Percentiles rank a stretch among this genome's conserved stretches.
These are phyloP conservation scores for Alitta virens DNA, from an alignment of 2,888 invertebrate species.

Conservation along the genomic window DNA sequence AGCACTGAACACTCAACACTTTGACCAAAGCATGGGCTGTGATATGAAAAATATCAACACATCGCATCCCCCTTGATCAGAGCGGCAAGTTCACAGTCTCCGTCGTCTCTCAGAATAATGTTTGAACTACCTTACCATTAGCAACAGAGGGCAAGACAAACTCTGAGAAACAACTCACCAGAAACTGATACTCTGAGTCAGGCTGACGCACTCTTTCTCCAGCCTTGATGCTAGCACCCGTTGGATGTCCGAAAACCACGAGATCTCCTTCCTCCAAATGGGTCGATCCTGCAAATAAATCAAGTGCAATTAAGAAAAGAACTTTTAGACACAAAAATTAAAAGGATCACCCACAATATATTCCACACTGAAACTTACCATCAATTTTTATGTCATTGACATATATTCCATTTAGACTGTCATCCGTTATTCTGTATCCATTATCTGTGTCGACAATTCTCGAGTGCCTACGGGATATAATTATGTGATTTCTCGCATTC, in stretches of 20 bases:
- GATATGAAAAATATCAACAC: slow-evolving; percentile 3
- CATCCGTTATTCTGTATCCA: background rate
- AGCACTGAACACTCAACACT: no score
- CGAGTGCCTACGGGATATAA: slow-evolving; percentile 4
- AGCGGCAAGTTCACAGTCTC: background rate
- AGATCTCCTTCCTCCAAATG: slow-evolving; percentile 6
- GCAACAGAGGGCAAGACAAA: no score
- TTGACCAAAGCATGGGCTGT: slow-evolving; percentile 18
- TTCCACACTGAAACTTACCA: slow-evolving; percentile 3
- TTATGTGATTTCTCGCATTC: background rate
- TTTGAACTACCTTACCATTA: no score
- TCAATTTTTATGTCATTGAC: slow-evolving; percentile 10
- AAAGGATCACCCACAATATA: no score
- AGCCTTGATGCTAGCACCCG: background rate
- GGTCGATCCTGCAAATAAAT: background rate
- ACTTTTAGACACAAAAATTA: no score
- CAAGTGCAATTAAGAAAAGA: no score
- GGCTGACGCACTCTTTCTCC: slow-evolving; percentile 8
- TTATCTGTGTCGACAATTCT: background rate
- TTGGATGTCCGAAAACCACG: slow-evolving; percentile 9
- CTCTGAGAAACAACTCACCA: slow-evolving; percentile 9
- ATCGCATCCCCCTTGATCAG: slow-evolving; percentile 10
- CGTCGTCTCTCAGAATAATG: no score
- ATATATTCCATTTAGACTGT: slow-evolving; percentile 13
- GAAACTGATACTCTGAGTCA: slow-evolving; percentile 5